phyloP scores from a whole-genome alignment of 1,140 invertebrate genomes.

The Metopolophium dirhodum region DNA sequence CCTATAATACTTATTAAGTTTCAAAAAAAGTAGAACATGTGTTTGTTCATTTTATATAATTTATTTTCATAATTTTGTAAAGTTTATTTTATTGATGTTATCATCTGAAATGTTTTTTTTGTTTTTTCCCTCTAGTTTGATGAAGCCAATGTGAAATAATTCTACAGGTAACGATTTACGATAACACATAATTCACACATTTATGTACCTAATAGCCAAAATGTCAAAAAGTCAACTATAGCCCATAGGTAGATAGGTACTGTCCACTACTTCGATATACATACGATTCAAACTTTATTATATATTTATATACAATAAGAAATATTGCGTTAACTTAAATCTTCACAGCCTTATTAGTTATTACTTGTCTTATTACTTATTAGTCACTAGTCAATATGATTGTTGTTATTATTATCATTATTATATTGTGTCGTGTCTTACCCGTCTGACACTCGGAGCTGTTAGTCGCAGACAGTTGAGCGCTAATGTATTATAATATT shows the following conservation, averaged over 20 bases:
- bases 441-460: neutral
- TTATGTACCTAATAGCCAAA: neutral
- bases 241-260: no score
- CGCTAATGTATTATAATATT: constrained; percentile 29
- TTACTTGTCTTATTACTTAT: neutral
- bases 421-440: constrained; percentile 19
- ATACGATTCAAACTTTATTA: neutral
- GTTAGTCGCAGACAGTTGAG: neutral
- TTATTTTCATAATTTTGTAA: neutral
- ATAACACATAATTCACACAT: neutral
- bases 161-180: neutral
- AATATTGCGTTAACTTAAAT: neutral
- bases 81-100: neutral
- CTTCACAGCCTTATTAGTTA: neutral
- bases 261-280: neutral
- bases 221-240: neutral
- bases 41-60: neutral
- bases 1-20: neutral
- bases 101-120: neutral
- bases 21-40: neutral
- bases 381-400: neutral
- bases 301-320: neutral
- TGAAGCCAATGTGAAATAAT: neutral
- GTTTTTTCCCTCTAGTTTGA: neutral
- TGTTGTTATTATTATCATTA: neutral